These are phyloP conservation scores for Pseudopleuronectes americanus DNA, from an alignment of 2,797 vertebrate genomes.

Conservation along the genomic window DNA sequence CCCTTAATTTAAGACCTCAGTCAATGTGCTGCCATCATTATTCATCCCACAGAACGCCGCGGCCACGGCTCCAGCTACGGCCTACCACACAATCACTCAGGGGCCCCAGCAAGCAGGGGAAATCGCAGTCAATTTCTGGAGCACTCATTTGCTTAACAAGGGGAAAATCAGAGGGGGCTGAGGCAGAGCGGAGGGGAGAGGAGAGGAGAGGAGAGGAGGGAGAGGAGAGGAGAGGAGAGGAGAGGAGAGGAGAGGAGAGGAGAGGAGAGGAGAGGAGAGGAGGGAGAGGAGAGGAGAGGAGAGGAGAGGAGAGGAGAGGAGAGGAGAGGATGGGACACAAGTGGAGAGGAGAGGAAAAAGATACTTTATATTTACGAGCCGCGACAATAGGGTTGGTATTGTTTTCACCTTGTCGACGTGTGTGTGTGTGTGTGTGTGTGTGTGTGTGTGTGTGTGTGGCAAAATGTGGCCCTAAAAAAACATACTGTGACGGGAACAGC, in stretches of 20 bases:
- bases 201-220: not conserved
- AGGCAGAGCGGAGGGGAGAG: conserved; percentile 6
- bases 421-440: not conserved
- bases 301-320: conserved; percentile 4
- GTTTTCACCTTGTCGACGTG: not conserved
- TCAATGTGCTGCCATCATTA: conserved; percentile 83
- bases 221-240: not conserved
- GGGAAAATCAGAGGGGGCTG: conserved; percentile 72
- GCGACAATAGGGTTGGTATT: not conserved
- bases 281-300: not conserved
- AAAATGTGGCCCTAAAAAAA: not conserved
- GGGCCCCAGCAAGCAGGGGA: conserved; percentile 72
- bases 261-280: not conserved
- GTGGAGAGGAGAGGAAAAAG: conserved; percentile 1
- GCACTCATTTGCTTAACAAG: conserved; percentile 85
- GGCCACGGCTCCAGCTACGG: conserved; percentile 70
- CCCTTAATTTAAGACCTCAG: conserved; percentile 87
- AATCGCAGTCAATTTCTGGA: conserved; percentile 88
- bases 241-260: conserved; percentile 4
- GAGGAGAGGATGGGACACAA: conserved; percentile 2
- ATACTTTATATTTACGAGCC: not conserved
- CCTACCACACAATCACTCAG: conserved; percentile 84
- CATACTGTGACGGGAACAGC: not conserved
- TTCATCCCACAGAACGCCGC: conserved; percentile 74
- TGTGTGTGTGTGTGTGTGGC: not conserved